Evolutionary conservation across 2,888 invertebrate species (phyloP).

Genomic region (Drosophila fulvimacula): DNA sequence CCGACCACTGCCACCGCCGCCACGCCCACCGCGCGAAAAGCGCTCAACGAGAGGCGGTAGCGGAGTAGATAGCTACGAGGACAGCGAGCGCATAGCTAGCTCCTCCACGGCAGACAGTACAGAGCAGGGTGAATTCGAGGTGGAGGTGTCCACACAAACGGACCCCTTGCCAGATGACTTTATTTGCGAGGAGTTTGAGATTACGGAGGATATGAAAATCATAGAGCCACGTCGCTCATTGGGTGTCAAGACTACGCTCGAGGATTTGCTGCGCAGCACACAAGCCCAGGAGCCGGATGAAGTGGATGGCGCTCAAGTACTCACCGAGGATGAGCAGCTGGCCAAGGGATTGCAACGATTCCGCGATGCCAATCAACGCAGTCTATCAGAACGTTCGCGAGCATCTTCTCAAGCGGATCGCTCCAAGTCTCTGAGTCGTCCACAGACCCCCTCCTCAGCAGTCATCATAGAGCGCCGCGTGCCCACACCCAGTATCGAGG

Average conservation of each 20-base stretch:
- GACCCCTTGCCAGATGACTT: constrained; percentile 93
- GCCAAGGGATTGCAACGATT: constrained; percentile 86
- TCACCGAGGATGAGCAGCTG: constrained; percentile 86
- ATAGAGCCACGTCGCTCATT: constrained; percentile 80
- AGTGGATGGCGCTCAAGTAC: constrained; percentile 72
- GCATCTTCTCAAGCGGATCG: constrained; percentile 87
- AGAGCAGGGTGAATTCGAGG: constrained; percentile 82
- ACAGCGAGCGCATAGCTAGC: constrained; percentile 75
- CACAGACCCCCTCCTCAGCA: constrained; percentile 87
- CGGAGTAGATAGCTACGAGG: constrained; percentile 79
- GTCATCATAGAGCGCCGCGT: constrained; percentile 87
- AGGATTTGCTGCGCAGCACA: constrained; percentile 83
- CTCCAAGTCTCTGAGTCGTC: constrained; percentile 86
- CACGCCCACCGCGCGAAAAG: constrained; percentile 91
- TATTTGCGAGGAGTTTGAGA: constrained; percentile 87
- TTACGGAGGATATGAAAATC: constrained; percentile 84
- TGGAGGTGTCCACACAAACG: constrained; percentile 93
- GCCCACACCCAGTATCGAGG: constrained; percentile 87
- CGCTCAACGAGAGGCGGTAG: constrained; percentile 77
- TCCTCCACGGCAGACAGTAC: constrained; percentile 81
- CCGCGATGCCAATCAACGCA: constrained; percentile 86
- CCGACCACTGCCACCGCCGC: constrained; percentile 94
- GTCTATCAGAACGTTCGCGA: constrained; percentile 87
- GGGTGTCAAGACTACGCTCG: constrained; percentile 81
- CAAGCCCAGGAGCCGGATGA: constrained; percentile 74